These are phyloP conservation scores for Punctoribates punctum DNA, from an alignment of 2,888 invertebrate genomes.

Conservation along the genomic window DNA sequence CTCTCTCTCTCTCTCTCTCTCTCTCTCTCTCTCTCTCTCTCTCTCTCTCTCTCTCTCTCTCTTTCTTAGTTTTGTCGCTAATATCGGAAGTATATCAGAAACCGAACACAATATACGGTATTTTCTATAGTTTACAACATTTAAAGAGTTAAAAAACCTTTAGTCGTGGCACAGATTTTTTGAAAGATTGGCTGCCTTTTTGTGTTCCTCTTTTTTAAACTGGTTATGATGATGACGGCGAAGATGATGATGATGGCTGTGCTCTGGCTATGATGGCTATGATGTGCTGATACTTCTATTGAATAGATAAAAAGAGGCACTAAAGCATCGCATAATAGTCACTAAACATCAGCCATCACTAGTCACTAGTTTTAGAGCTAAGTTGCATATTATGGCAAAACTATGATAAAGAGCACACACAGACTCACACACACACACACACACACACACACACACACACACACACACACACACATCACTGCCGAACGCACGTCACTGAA, in stretches of 20 bases:
- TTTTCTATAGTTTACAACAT: neutral
- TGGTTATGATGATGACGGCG: slow-evolving; percentile 17
- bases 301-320: slow-evolving; percentile 22
- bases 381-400: slow-evolving; percentile 2
- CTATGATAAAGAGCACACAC: neutral
- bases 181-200: slow-evolving; percentile 9
- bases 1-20: neutral
- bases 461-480: neutral
- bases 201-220: neutral
- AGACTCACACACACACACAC: neutral
- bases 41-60: too few species aligned
- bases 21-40: neutral
- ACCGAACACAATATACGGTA: too few species aligned
- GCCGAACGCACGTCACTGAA: neutral
- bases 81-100: too few species aligned
- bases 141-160: slow-evolving; percentile 10
- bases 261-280: neutral
- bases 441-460: neutral
- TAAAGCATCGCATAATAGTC: slow-evolving; percentile 21
- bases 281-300: slow-evolving; percentile 15
- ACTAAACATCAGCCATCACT: slow-evolving; percentile 24
- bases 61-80: too few species aligned
- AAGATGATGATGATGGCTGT: slow-evolving; percentile 14
- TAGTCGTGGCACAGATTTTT: neutral
- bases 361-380: neutral